Conservation (phyloP, 2,797 vertebrate species). For the Threskiornis aethiopicus region DNA sequence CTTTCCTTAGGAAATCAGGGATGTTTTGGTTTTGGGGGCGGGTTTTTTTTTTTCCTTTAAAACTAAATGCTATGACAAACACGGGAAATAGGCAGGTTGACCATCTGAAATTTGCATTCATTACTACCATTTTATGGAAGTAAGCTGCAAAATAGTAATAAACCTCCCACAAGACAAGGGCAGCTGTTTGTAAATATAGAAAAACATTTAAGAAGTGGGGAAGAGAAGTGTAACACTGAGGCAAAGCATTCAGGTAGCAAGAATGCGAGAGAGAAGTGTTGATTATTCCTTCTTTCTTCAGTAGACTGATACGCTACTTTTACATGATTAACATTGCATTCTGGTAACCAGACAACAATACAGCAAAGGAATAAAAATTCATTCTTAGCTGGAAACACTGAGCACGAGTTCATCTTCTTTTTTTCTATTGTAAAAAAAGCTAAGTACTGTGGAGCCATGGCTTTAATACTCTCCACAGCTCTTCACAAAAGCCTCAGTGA, state of each 20-base stretch:
- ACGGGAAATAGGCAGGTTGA: neutral
- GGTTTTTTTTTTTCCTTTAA: neutral
- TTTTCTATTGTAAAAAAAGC: neutral
- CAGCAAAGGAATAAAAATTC: neutral
- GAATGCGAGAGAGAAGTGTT: neutral
- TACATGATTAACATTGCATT: constrained; percentile 22
- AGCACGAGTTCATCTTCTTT: neutral
- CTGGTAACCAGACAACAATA: neutral
- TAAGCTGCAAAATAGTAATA: neutral
- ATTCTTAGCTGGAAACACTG: neutral
- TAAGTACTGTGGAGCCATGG: neutral
- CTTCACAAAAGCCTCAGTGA: constrained; percentile 30
- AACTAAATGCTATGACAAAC: neutral
- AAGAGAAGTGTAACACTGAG: neutral
- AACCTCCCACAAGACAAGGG: neutral
- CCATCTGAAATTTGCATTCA: neutral
- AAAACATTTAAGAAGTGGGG: neutral
- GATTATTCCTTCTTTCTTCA: constrained; percentile 3
- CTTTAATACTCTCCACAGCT: neutral
- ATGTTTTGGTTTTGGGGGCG: neutral
- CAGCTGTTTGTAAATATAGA: neutral
- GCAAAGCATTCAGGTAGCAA: neutral
- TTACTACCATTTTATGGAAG: neutral
- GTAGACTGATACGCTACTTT: neutral
- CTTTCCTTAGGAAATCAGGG: neutral